phyloP scores from a whole-genome alignment of 2,113 vertebrate species.

The Panthera leo region DNA sequence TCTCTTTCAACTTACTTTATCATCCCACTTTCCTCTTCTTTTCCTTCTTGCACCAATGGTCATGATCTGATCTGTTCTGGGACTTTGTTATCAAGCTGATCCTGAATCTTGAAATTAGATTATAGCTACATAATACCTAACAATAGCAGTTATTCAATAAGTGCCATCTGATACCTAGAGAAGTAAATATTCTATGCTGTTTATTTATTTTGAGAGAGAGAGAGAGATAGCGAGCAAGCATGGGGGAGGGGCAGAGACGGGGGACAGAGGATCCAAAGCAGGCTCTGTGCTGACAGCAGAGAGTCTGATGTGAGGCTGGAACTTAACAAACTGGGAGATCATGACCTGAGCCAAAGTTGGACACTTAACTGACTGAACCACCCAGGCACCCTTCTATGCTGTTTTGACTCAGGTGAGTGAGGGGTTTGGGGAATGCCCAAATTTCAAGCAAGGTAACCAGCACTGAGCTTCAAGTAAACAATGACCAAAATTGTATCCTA shows the following conservation, averaged over 20 bases:
- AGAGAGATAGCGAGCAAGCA: no score
- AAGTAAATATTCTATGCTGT: background rate
- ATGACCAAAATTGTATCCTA: background rate
- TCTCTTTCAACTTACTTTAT: background rate
- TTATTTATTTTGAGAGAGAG: background rate
- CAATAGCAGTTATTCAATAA: background rate
- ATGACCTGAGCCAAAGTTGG: no score
- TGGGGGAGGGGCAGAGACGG: no score
- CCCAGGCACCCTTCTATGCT: no score
- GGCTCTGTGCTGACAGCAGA: no score
- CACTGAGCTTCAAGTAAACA: slow-evolving; percentile 6
- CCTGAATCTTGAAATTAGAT: background rate
- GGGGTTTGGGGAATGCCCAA: background rate
- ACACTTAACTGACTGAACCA: no score
- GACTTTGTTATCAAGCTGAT: background rate
- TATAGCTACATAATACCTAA: slow-evolving; percentile 8
- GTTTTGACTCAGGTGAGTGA: background rate
- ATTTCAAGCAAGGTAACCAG: background rate
- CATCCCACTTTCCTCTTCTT: background rate
- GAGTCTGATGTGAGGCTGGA: no score
- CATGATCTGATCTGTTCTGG: background rate
- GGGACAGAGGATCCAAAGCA: no score
- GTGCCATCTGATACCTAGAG: background rate
- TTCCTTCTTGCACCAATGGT: background rate
- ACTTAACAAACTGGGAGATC: no score